These are phyloP conservation scores for Bolinopsis microptera DNA, from an alignment of 37 sponge, comb jelly and placozoan species.

Conservation along the genomic window DNA sequence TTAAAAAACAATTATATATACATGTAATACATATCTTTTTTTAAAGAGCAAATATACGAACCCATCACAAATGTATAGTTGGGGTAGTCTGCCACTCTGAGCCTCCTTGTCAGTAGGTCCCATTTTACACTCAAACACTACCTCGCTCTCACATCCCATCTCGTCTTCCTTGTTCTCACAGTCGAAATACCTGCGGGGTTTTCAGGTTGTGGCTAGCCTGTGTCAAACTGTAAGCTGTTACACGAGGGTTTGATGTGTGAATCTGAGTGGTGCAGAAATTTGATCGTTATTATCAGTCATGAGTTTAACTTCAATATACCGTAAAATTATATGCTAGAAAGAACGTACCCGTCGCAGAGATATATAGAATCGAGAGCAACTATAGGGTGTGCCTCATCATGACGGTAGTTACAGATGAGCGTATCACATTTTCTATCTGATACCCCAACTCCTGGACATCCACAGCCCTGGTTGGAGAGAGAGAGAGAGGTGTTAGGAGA, in stretches of 20 bases:
- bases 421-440: not conserved
- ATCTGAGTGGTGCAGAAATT: no score
- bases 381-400: not conserved
- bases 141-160: not conserved
- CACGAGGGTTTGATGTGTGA: no score
- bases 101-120: not conserved
- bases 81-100: not conserved
- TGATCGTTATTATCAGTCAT: no score
- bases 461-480: slow-evolving; percentile 17
- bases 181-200: not conserved
- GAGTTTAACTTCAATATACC: no score
- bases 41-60: no score
- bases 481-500: no score
- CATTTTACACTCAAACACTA: not conserved
- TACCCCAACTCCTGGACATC: slow-evolving; percentile 14
- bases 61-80: slow-evolving; percentile 28
- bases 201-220: no score
- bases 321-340: no score
- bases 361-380: not conserved
- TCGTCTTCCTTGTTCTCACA: not conserved
- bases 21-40: no score
- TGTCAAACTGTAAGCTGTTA: no score
- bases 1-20: no score
- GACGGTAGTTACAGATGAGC: not conserved
- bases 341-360: not conserved